Evolutionary conservation across 2,113 vertebrate genomes (phyloP).

Genomic region (Caracal caracal): DNA sequence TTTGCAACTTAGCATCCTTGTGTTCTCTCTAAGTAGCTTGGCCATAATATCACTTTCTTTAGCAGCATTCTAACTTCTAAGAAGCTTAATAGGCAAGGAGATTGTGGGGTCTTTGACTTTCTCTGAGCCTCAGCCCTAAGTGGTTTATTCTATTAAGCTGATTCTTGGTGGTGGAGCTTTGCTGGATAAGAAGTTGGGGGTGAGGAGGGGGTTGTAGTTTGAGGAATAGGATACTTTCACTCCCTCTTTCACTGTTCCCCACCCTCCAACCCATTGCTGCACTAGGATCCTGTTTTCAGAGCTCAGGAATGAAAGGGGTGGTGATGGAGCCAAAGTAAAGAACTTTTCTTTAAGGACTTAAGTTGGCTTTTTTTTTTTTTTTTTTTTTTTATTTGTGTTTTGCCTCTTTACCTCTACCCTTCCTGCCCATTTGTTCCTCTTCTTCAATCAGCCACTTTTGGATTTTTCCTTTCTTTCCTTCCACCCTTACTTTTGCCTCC

Average conservation of each 20-base stretch:
- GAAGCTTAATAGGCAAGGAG: constrained; percentile 69
- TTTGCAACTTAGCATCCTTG: neutral
- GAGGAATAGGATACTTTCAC: neutral
- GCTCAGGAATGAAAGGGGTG: constrained; percentile 11
- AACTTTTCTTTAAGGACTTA: neutral
- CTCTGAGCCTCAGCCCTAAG: constrained; percentile 72
- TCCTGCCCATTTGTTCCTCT: neutral
- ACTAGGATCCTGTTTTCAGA: constrained; percentile 46
- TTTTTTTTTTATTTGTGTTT: neutral
- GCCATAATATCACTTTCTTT: constrained; percentile 71
- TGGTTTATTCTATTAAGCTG: constrained; percentile 82
- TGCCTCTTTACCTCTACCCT: neutral
- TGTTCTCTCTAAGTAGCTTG: constrained; percentile 67
- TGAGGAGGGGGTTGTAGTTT: neutral
- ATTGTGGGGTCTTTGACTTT: constrained; percentile 63
- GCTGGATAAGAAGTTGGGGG: constrained; percentile 62
- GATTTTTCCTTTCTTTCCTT: neutral
- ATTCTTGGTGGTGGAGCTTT: constrained; percentile 72
- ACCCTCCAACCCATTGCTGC: neutral
- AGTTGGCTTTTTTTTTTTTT: neutral
- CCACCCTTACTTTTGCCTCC: neutral
- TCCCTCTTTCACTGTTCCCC: neutral
- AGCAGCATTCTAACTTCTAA: constrained; percentile 79
- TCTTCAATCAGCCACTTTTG: neutral
- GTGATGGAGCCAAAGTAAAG: neutral